phyloP scores from a whole-genome alignment of 2,888 invertebrate genomes.

The Ctena decussata region DNA sequence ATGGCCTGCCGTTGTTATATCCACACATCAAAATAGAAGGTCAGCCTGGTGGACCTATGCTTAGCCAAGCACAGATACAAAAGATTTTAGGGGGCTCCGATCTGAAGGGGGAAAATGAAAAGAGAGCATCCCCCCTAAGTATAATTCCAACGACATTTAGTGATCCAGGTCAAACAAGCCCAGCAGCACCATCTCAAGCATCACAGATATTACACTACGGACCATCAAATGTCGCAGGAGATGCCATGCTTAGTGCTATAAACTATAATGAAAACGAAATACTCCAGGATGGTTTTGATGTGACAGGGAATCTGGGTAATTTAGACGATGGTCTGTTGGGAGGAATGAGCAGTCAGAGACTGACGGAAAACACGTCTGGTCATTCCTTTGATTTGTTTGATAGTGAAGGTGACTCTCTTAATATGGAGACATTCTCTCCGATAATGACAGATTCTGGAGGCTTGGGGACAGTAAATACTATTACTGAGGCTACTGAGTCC shows the following conservation, averaged over 20 bases:
- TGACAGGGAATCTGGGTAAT: conserved; percentile 77
- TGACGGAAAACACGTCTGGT: conserved; percentile 75
- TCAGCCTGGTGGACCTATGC: conserved; percentile 60
- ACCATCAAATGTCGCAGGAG: conserved; percentile 80
- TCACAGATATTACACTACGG: conserved; percentile 80
- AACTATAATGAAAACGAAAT: conserved; percentile 86
- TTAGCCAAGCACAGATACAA: conserved; percentile 61
- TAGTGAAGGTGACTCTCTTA: conserved; percentile 83
- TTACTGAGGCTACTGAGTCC: conserved; percentile 56
- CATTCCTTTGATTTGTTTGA: conserved; percentile 84
- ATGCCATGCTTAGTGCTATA: conserved; percentile 87
- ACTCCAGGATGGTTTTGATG: conserved; percentile 85
- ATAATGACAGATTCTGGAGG: conserved; percentile 46
- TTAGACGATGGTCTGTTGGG: conserved; percentile 84
- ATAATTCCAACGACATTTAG: conserved; percentile 66
- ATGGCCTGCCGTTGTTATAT: conserved; percentile 39
- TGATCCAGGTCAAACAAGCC: conserved; percentile 82
- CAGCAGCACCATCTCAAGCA: conserved; percentile 73
- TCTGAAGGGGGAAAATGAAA: conserved; percentile 48
- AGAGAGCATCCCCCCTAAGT: conserved; percentile 26
- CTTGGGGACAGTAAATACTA: conserved; percentile 31
- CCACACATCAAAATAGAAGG: conserved; percentile 60
- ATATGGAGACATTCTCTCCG: conserved; percentile 84
- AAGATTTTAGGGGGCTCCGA: conserved; percentile 50
- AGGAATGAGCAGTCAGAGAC: conserved; percentile 79